These are phyloP conservation scores for Patiria miniata DNA, from an alignment of 35 echinoderm and acorn worm genomes.

Conservation along the genomic window DNA sequence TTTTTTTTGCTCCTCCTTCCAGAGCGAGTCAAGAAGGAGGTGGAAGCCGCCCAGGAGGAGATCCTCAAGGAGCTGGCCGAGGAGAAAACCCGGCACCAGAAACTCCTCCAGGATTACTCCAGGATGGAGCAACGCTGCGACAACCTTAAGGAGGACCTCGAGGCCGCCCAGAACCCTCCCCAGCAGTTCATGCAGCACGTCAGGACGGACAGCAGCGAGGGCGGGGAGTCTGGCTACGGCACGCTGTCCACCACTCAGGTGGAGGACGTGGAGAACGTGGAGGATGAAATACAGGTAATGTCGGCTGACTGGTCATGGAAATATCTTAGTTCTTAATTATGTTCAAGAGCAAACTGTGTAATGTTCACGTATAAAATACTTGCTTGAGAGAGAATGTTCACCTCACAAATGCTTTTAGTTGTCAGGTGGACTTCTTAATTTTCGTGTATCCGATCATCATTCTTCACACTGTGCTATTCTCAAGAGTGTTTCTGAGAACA, in stretches of 20 bases:
- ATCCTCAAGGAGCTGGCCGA: slow-evolving; percentile 64
- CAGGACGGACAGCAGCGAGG: slow-evolving; percentile 81
- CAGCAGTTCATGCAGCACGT: slow-evolving; percentile 37
- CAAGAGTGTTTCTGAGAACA: too few species aligned
- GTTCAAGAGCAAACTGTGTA: too few species aligned
- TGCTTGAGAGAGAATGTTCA: too few species aligned
- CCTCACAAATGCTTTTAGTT: too few species aligned
- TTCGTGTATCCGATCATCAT: too few species aligned
- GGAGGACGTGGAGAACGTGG: slow-evolving; percentile 81
- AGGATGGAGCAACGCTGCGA: slow-evolving; percentile 87
- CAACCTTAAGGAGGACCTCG: slow-evolving; percentile 92
- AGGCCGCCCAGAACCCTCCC: slow-evolving; percentile 53
- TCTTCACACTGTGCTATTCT: too few species aligned
- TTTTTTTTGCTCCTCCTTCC: not conserved
- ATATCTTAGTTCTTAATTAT: too few species aligned
- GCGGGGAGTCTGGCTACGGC: slow-evolving; percentile 86
- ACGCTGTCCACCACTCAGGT: slow-evolving; percentile 66
- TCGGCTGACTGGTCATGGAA: not conserved
- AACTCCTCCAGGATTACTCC: slow-evolving; percentile 83
- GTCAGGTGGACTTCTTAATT: too few species aligned
- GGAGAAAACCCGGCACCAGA: slow-evolving; percentile 82
- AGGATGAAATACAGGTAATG: slow-evolving; percentile 71
- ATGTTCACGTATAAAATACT: too few species aligned
- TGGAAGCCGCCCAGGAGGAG: slow-evolving; percentile 43
- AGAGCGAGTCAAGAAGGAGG: slow-evolving; percentile 39